These are phyloP conservation scores for Drosophila mettleri DNA, from an alignment of 2,888 invertebrate species.

Conservation along the genomic window DNA sequence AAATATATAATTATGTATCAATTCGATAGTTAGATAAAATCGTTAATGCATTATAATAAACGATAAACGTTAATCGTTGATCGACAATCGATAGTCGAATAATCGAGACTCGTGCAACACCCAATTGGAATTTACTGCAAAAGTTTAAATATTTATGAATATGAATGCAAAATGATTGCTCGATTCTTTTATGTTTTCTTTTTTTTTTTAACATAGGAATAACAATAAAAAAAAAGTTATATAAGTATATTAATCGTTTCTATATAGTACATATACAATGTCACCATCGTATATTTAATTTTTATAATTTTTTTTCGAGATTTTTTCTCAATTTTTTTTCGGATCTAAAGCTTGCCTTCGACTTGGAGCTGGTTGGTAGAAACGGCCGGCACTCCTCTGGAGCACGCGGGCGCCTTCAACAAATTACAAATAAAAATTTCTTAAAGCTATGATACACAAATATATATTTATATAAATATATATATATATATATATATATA, in stretches of 20 bases:
- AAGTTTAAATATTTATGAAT: constrained; percentile 40
- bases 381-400: constrained; percentile 8
- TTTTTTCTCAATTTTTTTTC: constrained; percentile 19
- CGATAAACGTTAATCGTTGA: constrained; percentile 26
- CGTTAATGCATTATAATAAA: constrained; percentile 35
- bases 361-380: constrained; percentile 22
- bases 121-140: constrained; percentile 36
- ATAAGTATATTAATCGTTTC: constrained; percentile 10
- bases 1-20: constrained; percentile 44
- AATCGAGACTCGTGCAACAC: constrained; percentile 48
- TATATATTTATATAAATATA: no score
- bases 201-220: constrained; percentile 40
- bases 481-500: no score
- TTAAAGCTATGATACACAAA: constrained; percentile 24
- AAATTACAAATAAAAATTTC: constrained; percentile 24
- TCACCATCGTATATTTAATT: constrained; percentile 21
- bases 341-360: constrained; percentile 48
- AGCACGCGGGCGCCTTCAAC: constrained; percentile 4
- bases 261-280: constrained; percentile 55
- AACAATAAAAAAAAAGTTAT: constrained; percentile 47
- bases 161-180: constrained; percentile 19
- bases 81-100: constrained; percentile 31
- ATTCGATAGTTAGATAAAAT: constrained; percentile 44
- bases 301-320: constrained; percentile 8
- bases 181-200: background rate